phyloP scores from a whole-genome alignment of 2,113 vertebrate species.

The Urocynchramus pylzowi region DNA sequence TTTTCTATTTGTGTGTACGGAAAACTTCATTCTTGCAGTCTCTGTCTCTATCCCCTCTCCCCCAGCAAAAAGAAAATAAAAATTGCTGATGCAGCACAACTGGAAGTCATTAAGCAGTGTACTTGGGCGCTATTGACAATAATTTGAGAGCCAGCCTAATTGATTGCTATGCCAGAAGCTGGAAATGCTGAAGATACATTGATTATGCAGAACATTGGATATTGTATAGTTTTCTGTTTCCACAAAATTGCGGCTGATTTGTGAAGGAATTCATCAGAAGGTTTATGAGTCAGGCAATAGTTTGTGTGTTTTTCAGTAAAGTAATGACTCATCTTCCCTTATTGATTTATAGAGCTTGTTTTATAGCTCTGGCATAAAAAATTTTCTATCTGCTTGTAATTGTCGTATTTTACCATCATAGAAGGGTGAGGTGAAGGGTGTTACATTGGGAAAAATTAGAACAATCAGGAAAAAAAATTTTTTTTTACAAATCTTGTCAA shows the following conservation, averaged over 20 bases:
- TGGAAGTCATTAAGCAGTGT: neutral
- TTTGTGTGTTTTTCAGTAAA: neutral
- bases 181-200: neutral
- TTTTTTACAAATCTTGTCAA: neutral
- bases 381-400: neutral
- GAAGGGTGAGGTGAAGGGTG: neutral
- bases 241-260: neutral
- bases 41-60: neutral
- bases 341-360: neutral
- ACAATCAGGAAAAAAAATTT: neutral
- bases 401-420: neutral
- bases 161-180: constrained; percentile 12
- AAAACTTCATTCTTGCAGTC: neutral
- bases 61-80: neutral
- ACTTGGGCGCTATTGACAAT: neutral
- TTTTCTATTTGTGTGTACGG: neutral
- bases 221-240: neutral
- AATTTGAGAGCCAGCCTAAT: neutral
- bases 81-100: neutral
- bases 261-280: neutral
- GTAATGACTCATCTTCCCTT: neutral
- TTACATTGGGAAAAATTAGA: neutral
- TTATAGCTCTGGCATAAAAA: neutral
- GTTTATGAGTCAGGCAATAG: neutral
- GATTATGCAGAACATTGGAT: neutral